Percentiles rank a stretch among this genome's conserved stretches.
These are phyloP conservation scores for Leptoteleia sp. DNA, from an alignment of 1,140 invertebrate genomes.

Conservation along the genomic window DNA sequence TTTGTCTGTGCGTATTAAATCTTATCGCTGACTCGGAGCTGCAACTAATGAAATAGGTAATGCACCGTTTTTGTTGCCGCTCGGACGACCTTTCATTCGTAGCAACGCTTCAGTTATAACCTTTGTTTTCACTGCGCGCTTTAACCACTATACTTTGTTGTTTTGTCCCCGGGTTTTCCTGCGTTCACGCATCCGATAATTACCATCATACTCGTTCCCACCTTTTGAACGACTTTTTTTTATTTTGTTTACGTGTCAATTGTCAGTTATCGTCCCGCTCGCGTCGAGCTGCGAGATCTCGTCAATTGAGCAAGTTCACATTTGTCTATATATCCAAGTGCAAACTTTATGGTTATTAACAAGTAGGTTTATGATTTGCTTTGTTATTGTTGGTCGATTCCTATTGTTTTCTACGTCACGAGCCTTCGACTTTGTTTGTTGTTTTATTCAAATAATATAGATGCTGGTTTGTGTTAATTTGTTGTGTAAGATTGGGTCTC, in stretches of 20 bases:
- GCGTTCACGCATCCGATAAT: too few relatives aligned
- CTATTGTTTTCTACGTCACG: too few relatives aligned
- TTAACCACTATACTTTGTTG: background rate
- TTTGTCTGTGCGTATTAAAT: constrained; percentile 54
- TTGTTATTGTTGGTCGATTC: too few relatives aligned
- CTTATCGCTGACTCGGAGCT: constrained; percentile 60
- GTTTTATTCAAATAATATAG: too few relatives aligned
- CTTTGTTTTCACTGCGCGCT: constrained; percentile 63
- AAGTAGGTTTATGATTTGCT: too few relatives aligned
- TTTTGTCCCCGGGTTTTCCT: background rate
- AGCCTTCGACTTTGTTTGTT: too few relatives aligned
- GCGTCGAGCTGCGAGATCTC: too few relatives aligned
- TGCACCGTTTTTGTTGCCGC: constrained; percentile 7
- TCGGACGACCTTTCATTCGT: constrained; percentile 22
- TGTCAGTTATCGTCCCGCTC: background rate
- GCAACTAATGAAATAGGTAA: constrained; percentile 67
- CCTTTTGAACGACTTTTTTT: background rate
- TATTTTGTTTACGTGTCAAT: constrained; percentile 1
- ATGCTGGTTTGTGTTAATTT: too few relatives aligned
- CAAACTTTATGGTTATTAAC: too few relatives aligned
- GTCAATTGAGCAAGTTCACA: too few relatives aligned
- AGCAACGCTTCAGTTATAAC: constrained; percentile 64
- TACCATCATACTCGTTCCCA: background rate
- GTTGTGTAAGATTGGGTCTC: too few relatives aligned
- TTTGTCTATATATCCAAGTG: too few relatives aligned